Base-by-base conservation (phyloP, 2,113 vertebrate genomes). In the Nothobranchius kuhntae region DNA sequence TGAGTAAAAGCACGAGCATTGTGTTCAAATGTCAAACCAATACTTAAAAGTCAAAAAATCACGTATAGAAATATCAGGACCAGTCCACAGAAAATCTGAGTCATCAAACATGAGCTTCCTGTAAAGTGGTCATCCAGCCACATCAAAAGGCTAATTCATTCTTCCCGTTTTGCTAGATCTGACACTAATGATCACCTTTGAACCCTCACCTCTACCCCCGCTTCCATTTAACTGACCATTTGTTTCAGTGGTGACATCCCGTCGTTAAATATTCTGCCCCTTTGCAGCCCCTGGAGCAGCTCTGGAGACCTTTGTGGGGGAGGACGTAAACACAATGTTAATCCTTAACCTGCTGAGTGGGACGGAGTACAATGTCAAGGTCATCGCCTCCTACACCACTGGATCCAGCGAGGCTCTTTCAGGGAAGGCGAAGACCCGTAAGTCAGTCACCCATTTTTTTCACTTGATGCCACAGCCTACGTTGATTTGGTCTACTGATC, bases 291-390 rank as follows among this genome's bases (percentile, higher is more conserved):
- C 94, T 0, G 95, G 96, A n/a, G 89, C 91, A 0, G 95, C 96
- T 0, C 82, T 99, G 87, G 98, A 99, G 86, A 98, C 96, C 0
- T 99, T 99, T 9, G 97, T 99, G 53, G 96, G 96, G 1, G 95
- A 98, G 9, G 96, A 96, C 66, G 91, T 98, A 64, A 96, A 92
- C 85, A 97, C 94, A 77, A 98, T 99, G 87, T 91, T 99, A 62
- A 94, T 99, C 68, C 85, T 97, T 2, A 98, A 98, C 88, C 95
- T 99, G 69, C 85, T 97, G 72, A 97, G 96, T 6, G 96, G 96
- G 17, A 96, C 94, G 0, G 96, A 99, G 45, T 99, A 99, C 91
- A 95, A 87, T 0, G 89, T 99, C 45, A 98, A 96, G 86, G 93
- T 99, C 80, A 95, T 97, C 74, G 96, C 96, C 68, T 96, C 98